Conservation (phyloP, 1,140 invertebrate species). For the Zeugodacus cucurbitae region DNA sequence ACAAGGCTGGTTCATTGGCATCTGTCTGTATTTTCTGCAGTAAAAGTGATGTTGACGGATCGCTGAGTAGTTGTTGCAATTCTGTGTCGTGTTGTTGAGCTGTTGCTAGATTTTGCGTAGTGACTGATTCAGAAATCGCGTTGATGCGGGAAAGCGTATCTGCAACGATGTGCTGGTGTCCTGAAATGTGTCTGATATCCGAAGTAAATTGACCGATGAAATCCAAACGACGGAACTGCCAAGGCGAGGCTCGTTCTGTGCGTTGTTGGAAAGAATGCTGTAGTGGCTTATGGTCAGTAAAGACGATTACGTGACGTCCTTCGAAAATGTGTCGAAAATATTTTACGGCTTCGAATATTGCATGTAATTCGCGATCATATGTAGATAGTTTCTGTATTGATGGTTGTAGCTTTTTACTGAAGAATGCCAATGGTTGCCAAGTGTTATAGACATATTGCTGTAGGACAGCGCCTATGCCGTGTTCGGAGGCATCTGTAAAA, state of each 20-base stretch:
- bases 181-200: neutral
- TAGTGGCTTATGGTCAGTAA: conserved; percentile 60
- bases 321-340: conserved; percentile 60
- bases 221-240: neutral
- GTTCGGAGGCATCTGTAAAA: neutral
- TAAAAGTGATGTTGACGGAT: too few relatives aligned
- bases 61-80: neutral
- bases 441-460: neutral
- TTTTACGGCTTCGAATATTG: conserved; percentile 52
- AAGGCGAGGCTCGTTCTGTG: conserved; percentile 42
- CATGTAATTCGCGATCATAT: too few relatives aligned
- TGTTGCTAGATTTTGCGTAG: neutral
- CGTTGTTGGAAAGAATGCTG: conserved; percentile 49
- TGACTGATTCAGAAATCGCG: neutral
- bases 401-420: neutral
- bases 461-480: neutral
- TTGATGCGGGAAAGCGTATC: neutral
- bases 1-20: too few relatives aligned
- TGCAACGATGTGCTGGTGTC: neutral
- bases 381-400: too few relatives aligned
- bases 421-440: neutral
- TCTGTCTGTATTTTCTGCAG: too few relatives aligned
- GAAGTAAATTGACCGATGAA: neutral
- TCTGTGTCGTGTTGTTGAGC: too few relatives aligned
- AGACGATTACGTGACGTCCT: conserved; percentile 50